Evolutionary conservation across 1,140 invertebrate genomes (phyloP).

Genomic region (Caerostris darwini): DNA sequence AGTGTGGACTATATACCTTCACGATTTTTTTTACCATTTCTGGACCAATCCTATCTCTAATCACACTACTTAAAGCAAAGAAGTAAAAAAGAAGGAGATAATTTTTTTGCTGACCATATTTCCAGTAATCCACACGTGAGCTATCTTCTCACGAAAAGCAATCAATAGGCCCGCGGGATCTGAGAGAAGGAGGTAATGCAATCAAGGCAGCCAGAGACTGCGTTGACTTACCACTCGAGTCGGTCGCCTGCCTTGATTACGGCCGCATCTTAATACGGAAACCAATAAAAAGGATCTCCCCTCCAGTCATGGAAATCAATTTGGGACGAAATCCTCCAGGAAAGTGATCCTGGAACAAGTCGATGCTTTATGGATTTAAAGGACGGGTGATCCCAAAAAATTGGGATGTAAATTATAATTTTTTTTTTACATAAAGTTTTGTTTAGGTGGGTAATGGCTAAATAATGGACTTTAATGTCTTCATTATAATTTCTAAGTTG

Average conservation of each 20-base stretch:
- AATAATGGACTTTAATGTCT: too few species aligned
- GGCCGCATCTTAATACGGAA: conserved; percentile 11
- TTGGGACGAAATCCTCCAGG: background rate
- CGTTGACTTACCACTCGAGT: conserved; percentile 26
- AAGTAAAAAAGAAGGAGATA: background rate
- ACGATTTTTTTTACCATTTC: too few species aligned
- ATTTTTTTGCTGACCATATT: background rate
- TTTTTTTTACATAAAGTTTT: too few species aligned
- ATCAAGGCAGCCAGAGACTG: background rate
- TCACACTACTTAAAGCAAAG: background rate
- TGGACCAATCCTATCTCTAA: too few species aligned
- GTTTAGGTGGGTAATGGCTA: too few species aligned
- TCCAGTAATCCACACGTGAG: background rate
- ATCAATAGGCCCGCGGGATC: background rate
- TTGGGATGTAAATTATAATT: too few species aligned
- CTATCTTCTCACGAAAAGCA: background rate
- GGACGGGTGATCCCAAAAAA: too few species aligned
- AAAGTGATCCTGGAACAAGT: background rate
- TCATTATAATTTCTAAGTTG: too few species aligned
- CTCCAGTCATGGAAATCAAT: background rate
- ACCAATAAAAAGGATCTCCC: conserved; percentile 3
- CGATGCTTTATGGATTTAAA: background rate
- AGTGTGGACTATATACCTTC: too few species aligned
- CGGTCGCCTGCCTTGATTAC: conserved; percentile 12
- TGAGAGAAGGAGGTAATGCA: background rate